A percentile compares a stretch with the other conserved stretches of the same genome.
Evolutionary conservation across 2,888 invertebrate genomes (phyloP).

Genomic region (Acanthacorydalis orientalis): DNA sequence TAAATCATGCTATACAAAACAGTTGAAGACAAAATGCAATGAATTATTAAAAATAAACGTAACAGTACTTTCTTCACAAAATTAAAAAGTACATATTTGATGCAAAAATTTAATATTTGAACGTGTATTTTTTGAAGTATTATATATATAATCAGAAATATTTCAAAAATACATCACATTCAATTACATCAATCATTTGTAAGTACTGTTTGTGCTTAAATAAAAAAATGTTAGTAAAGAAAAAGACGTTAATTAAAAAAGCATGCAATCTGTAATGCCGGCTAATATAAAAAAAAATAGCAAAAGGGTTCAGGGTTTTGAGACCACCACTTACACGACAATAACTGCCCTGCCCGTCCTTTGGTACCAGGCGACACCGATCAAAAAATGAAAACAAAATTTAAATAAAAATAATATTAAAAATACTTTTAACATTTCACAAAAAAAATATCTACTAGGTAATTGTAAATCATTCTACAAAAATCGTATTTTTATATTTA

Average conservation of each 20-base stretch:
- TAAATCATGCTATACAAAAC: no score
- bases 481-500: no score
- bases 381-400: slow-evolving; percentile 11
- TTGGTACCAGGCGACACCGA: slow-evolving; percentile 24
- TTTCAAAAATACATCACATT: no score
- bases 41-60: no score
- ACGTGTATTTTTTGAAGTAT: background rate
- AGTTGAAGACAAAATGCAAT: no score
- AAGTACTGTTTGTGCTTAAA: background rate
- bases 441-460: no score
- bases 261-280: background rate
- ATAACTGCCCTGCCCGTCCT: slow-evolving; percentile 25
- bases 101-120: background rate
- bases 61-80: background rate
- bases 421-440: no score
- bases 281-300: no score
- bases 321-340: slow-evolving; percentile 30
- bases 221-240: background rate
- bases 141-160: background rate
- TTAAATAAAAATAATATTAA: background rate
- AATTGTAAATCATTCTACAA: no score
- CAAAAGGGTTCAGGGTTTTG: slow-evolving; percentile 13
- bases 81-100: background rate
- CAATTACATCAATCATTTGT: background rate
- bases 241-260: background rate